Percentiles rank a stretch among this genome's conserved stretches.
Conservation (phyloP, 2,888 invertebrate genomes). For the Trichacis sp. region DNA sequence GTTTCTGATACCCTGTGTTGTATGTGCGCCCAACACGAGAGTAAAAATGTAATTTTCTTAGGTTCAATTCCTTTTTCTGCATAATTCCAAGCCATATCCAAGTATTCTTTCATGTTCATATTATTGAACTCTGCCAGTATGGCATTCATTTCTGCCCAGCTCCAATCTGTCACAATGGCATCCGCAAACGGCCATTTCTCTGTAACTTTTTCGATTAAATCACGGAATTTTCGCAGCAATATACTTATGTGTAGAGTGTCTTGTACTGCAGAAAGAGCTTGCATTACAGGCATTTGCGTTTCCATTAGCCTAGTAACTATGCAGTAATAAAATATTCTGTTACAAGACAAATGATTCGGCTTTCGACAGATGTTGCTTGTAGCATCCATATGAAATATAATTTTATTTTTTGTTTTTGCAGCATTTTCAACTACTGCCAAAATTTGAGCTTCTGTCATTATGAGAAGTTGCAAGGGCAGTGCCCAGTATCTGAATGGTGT, state of each 20-base stretch:
- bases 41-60: too few relatives aligned
- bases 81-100: not conserved
- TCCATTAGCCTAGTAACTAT: conserved; percentile 7
- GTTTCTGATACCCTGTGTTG: conserved; percentile 27
- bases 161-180: conserved; percentile 26
- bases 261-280: too few relatives aligned
- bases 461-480: too few relatives aligned
- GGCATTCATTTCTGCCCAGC: conserved; percentile 30
- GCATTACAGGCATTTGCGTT: not conserved
- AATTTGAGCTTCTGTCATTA: too few relatives aligned
- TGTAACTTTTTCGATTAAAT: conserved; percentile 14
- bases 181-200: conserved; percentile 24
- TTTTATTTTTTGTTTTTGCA: too few relatives aligned
- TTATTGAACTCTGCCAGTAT: conserved; percentile 22
- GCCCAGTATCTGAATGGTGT: too few relatives aligned
- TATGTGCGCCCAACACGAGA: conserved; percentile 8
- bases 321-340: conserved; percentile 30
- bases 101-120: conserved; percentile 23
- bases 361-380: conserved; percentile 26
- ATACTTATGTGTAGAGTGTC: too few relatives aligned
- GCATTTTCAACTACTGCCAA: too few relatives aligned
- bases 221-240: conserved; percentile 22
- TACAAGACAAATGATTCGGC: conserved; percentile 18
- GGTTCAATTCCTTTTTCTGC: too few relatives aligned
- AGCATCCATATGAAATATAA: conserved; percentile 18